Conservation (phyloP, 2,113 vertebrate species). For the Hucho hucho region DNA sequence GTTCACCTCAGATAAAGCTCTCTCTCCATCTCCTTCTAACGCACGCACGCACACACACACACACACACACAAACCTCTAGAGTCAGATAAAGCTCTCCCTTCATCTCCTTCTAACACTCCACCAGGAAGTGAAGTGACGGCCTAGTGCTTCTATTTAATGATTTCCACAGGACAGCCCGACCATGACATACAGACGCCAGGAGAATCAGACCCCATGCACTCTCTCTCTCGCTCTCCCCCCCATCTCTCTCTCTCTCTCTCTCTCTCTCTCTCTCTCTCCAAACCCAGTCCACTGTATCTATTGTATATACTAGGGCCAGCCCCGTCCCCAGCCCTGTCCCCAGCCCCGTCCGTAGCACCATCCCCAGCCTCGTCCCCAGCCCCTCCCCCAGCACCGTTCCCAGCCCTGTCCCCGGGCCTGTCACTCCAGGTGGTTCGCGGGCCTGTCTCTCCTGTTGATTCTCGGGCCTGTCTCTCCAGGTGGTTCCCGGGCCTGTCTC, state of each 20-base stretch:
- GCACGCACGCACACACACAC: too few species aligned
- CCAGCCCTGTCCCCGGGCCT: slow-evolving; percentile 28
- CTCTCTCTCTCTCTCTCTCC: too few species aligned
- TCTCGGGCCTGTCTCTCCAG: too few species aligned
- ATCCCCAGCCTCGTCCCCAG: too few species aligned
- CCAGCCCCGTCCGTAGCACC: not conserved
- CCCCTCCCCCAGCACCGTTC: not conserved
- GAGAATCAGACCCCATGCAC: slow-evolving; percentile 23
- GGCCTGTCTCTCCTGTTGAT: too few species aligned
- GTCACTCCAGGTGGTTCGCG: too few species aligned
- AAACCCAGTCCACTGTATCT: too few species aligned
- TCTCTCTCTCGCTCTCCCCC: too few species aligned
- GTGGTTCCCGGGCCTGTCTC: too few species aligned
- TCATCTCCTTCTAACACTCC: slow-evolving; percentile 52
- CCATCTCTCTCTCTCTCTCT: too few species aligned
- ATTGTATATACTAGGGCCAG: too few species aligned
- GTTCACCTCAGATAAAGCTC: slow-evolving; percentile 53
- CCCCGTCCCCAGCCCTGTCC: not conserved
- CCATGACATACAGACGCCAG: slow-evolving; percentile 68
- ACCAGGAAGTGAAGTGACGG: slow-evolving; percentile 72
- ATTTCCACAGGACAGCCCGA: slow-evolving; percentile 71
- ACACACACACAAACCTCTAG: slow-evolving; percentile 41
- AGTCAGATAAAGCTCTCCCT: slow-evolving; percentile 58
- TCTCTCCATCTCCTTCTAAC: slow-evolving; percentile 56
- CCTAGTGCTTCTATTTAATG: slow-evolving; percentile 73